Evolutionary conservation across 2,797 vertebrate genomes (phyloP), one percentile per base, ranked within the genome.

Genomic region (Chaetophractus vellerosus): DNA sequence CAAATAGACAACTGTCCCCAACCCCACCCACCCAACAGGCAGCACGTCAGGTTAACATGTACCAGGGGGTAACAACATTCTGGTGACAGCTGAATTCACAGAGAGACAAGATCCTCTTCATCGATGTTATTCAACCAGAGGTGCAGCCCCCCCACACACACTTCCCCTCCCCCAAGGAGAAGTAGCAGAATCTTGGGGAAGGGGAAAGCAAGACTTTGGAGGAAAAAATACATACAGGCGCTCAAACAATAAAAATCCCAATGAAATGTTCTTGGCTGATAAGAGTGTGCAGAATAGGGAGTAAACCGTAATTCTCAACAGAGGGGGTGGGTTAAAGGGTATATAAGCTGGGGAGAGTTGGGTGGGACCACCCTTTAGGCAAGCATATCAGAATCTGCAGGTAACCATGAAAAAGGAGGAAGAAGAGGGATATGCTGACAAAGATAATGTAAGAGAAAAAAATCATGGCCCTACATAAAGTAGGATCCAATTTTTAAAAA

Each of bases 301-400:
- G 14, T 24, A 38, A 48, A 55, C 0, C 11, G 71, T 31, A 61
- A n/a, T 9, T 68, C 75, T 84, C 71, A 41, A 7, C 1, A 26
- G 3, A 91, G 16, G 36, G 28, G 26, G 41, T 2, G 0, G 1
- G 12, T 11, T 4, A 36, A 83, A 45, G 36, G 15, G 68, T 45
- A 4, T 4, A 1, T 68, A 55, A 31, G 23, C 1, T 1, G 11
- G 57, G 9, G 1, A 4, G 15, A 72, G n/a, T 0, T 23, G 9
- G 11, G 11, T 2, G 11, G 19, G 88, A 78, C 48, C 12, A 45
- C 8, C 12, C 57, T 68, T 63, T 2, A 36, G 31, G 31, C 36
- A 79, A 33, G 8, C 31, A 5, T 15, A 36, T 79, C 36, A 59
- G 45, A 80, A 95, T 83, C n/a, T 52, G 16, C 4, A 61, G 48